Evolutionary conservation across 2,113 vertebrate genomes (phyloP), one percentile per base, ranked within the genome.

Genomic region (Otis tarda): DNA sequence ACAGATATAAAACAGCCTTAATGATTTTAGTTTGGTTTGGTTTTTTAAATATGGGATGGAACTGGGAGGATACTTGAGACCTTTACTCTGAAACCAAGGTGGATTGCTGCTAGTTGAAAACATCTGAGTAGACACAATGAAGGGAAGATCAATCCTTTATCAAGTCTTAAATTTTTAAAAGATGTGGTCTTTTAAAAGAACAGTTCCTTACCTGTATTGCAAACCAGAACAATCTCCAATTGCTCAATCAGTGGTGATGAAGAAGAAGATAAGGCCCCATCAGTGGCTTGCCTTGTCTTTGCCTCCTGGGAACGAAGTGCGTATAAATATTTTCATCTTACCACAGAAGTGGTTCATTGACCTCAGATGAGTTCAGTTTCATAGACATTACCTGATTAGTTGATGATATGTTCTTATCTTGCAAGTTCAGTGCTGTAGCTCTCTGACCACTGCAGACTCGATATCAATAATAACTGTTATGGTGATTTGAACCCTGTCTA

Each of bases 1-100:
- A 67, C 83, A 86, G 95, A 89, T 86, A 56, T 78, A 77, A 96
- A 97, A 97, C 63, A 95, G 97, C 98, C 97, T 98, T 98, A 98
- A 93, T 93, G 21, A 49, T 90, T 94, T 95, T 87, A 67, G 25
- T 75, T 67, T 67, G 30, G 14, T 90, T 92, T 77, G 27, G 15
- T 53, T 92, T 82, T 43, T 63, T 57, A 61, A 65, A 63, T 24
- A 43, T 35, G n/a, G 28, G 47, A 8, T 82, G 68, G n/a, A 96
- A 24, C 30, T 75, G 19, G 45, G 39, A 91, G 2, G 13, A n/a
- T 69, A 80, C 45, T 75, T 41, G 56, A 84, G 81, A 94, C 52
- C 61, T 91, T 91, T 84, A 41, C 65, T 88, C 59, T 82, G 79
- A 78, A 90, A 73, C 12, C 49, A 39, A 41, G 75, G 27, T 53